These are phyloP conservation scores for Notothenia coriiceps DNA, from an alignment of 2,113 vertebrate genomes.

Conservation along the genomic window DNA sequence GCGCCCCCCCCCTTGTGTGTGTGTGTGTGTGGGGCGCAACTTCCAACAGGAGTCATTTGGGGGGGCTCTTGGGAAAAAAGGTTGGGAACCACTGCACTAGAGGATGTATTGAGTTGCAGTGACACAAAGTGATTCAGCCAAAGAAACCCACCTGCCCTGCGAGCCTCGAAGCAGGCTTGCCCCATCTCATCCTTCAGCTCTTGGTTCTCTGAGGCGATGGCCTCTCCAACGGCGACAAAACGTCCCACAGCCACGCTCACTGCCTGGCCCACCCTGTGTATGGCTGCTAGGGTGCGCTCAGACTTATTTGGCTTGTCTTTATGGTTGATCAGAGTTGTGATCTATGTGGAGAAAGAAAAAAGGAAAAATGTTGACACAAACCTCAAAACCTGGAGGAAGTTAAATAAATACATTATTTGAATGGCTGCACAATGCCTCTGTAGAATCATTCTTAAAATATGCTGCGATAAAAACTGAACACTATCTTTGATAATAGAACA, in stretches of 20 bases:
- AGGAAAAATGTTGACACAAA: no score
- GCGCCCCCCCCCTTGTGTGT: no score
- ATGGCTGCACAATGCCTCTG: not conserved
- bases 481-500: conserved; percentile 21
- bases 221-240: conserved; percentile 96
- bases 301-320: conserved; percentile 98
- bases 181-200: conserved; percentile 98
- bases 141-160: conserved; percentile 88
- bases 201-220: conserved; percentile 94
- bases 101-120: not conserved
- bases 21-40: no score
- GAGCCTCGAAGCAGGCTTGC: conserved; percentile 93
- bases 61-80: no score
- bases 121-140: not conserved
- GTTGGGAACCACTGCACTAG: not conserved
- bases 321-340: conserved; percentile 98
- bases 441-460: conserved; percentile 9
- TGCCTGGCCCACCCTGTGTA: conserved; percentile 95
- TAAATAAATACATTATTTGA: not conserved
- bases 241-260: conserved; percentile 94
- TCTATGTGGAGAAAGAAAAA: conserved; percentile 79
- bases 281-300: conserved; percentile 93
- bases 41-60: no score
- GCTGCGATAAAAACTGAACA: conserved; percentile 5
- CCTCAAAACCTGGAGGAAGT: not conserved